Conservation (phyloP, 2,113 vertebrate species). For the Trematocara unimaculatum region DNA sequence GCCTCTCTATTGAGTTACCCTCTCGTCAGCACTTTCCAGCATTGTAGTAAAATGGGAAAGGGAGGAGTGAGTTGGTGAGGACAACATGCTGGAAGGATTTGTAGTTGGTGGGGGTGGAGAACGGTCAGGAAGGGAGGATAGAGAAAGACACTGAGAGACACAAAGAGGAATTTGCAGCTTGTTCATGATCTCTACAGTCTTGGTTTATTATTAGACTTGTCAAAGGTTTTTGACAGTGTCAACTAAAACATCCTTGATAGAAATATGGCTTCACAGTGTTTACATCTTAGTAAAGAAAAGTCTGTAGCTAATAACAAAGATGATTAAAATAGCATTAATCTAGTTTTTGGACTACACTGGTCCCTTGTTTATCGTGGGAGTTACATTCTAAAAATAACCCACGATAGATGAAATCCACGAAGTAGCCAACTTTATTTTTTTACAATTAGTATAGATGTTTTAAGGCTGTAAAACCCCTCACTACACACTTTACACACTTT, state of each 20-base stretch:
- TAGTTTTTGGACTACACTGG: not conserved
- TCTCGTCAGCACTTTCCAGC: conserved; percentile 22
- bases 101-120: not conserved
- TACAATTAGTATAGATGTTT: not conserved
- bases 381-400: not conserved
- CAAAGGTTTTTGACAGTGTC: not conserved
- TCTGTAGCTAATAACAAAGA: not conserved
- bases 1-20: conserved; percentile 12
- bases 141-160: not conserved
- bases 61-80: not conserved
- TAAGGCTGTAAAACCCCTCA: not conserved
- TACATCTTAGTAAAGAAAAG: not conserved
- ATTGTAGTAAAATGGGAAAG: not conserved
- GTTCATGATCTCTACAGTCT: not conserved
- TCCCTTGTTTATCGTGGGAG: not conserved
- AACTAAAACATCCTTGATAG: not conserved
- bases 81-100: not conserved
- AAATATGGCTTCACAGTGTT: not conserved
- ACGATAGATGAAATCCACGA: not conserved
- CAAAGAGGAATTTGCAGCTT: not conserved
- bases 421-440: not conserved
- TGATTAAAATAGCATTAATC: not conserved
- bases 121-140: not conserved
- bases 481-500: not conserved
- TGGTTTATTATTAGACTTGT: not conserved